Evolutionary conservation across 2,797 vertebrate genomes (phyloP).

Genomic region (Sphenopsis melanotis): DNA sequence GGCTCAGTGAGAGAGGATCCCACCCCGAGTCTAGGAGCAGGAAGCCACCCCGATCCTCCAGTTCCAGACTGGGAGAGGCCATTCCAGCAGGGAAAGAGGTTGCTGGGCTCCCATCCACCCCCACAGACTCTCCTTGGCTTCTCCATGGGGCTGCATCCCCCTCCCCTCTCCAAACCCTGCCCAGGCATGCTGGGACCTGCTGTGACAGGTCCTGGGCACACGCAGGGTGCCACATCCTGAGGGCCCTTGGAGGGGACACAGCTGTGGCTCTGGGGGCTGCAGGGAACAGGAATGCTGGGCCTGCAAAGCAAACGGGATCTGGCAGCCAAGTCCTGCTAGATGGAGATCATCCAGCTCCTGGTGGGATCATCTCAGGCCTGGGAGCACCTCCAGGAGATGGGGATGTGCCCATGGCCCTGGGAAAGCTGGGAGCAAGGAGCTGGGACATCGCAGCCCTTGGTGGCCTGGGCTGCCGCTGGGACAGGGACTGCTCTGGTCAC

Average conservation of each 20-base stretch:
- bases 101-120: not conserved
- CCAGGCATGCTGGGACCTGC: fast-evolving
- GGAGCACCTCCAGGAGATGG: fast-evolving
- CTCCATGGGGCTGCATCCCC: not conserved
- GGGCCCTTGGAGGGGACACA: not conserved
- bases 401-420: fast-evolving
- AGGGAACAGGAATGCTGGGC: fast-evolving
- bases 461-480: not conserved
- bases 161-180: not conserved
- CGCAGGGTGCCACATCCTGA: not conserved
- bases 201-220: not conserved
- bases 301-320: not conserved
- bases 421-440: not conserved
- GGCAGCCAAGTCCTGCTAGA: not conserved
- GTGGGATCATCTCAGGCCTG: not conserved
- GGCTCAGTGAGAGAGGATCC: not conserved
- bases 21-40: fast-evolving
- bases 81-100: not conserved
- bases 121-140: fast-evolving
- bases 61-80: not conserved
- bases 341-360: fast-evolving
- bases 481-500: not conserved
- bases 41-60: not conserved
- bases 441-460: fast-evolving
- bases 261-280: not conserved